Conservation (phyloP, 2,888 invertebrate species). For the Tholera decimalis region DNA sequence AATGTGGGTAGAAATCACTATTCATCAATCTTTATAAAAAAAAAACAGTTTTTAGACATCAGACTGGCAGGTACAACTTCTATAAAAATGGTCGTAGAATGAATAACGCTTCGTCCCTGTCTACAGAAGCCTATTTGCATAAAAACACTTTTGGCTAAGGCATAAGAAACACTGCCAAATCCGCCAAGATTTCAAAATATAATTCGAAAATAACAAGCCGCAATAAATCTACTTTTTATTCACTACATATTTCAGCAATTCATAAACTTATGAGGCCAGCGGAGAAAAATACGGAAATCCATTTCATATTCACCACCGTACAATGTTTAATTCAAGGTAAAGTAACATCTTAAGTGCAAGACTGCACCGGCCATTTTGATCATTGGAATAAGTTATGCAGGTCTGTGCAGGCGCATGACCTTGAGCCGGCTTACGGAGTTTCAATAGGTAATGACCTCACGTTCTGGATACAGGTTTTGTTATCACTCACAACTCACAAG, state of each 20-base stretch:
- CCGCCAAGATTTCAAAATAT: background rate
- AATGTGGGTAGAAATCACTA: too few relatives aligned
- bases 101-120: too few relatives aligned
- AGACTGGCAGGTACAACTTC: too few relatives aligned
- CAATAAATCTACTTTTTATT: conserved; percentile 18
- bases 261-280: conserved; percentile 17
- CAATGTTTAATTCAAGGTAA: conserved; percentile 16
- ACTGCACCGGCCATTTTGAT: conserved; percentile 10
- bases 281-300: conserved; percentile 22
- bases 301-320: conserved; percentile 14
- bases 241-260: conserved; percentile 25
- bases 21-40: too few relatives aligned
- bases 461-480: too few relatives aligned
- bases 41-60: too few relatives aligned
- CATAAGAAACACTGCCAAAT: too few relatives aligned
- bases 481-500: too few relatives aligned
- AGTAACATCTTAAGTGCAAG: conserved; percentile 1
- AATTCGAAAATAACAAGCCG: conserved; percentile 3
- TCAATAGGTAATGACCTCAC: background rate
- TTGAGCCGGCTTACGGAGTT: background rate
- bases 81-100: too few relatives aligned
- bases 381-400: background rate
- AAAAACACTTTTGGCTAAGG: too few relatives aligned
- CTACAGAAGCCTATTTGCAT: too few relatives aligned
- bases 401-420: background rate